Conservation (phyloP, 2,888 invertebrate genomes). For the Megalurothrips usitatus region DNA sequence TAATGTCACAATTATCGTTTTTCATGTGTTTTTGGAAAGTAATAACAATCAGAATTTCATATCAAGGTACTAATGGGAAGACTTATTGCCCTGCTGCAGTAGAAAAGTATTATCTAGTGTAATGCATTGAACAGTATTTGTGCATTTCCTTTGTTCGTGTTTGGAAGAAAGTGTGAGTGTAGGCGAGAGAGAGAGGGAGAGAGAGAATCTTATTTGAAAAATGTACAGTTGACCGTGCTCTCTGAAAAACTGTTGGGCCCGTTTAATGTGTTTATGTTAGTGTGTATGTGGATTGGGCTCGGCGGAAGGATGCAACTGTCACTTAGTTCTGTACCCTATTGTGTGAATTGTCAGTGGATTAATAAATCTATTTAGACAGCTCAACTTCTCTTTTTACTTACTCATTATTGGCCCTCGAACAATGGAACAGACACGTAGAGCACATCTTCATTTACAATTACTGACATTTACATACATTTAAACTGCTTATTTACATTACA, state of each 20-base stretch:
- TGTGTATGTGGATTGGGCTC: no score
- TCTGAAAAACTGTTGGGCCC: no score
- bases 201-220: background rate
- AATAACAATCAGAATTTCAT: background rate
- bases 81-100: no score
- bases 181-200: background rate
- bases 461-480: no score
- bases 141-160: background rate
- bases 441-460: no score
- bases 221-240: no score
- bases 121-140: background rate
- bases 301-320: no score
- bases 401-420: no score
- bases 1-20: background rate
- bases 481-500: no score
- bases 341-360: background rate
- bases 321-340: background rate
- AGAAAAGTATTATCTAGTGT: no score
- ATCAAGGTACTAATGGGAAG: background rate
- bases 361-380: background rate
- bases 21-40: background rate
- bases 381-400: background rate
- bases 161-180: background rate
- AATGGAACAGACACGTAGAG: no score
- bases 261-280: no score